Percentiles rank a stretch among this genome's conserved stretches.
Evolutionary conservation across 2,888 invertebrate genomes (phyloP).

Genomic region (Ecliptopera silaceata): DNA sequence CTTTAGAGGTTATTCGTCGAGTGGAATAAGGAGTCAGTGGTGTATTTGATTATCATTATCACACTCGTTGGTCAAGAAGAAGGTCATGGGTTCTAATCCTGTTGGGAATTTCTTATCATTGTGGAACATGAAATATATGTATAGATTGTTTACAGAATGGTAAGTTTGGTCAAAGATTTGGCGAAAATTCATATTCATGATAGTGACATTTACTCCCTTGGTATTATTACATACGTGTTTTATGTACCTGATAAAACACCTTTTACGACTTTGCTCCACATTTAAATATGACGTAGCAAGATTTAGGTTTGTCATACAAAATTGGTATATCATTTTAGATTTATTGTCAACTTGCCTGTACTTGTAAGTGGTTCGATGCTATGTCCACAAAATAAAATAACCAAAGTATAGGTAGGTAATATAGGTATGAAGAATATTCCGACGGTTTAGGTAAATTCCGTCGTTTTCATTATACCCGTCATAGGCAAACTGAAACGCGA

Average conservation of each 20-base stretch:
- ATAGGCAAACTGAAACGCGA: constrained; percentile 62
- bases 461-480: constrained; percentile 67
- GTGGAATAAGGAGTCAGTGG: no score
- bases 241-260: constrained; percentile 35
- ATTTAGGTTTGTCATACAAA: constrained; percentile 35
- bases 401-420: background rate
- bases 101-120: no score
- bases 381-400: no score
- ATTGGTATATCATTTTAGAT: constrained; percentile 23
- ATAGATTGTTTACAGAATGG: no score
- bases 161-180: no score
- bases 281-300: constrained; percentile 50
- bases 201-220: background rate
- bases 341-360: background rate
- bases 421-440: constrained; percentile 43
- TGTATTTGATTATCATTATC: no score
- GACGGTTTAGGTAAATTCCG: constrained; percentile 53
- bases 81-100: no score
- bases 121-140: no score
- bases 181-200: no score
- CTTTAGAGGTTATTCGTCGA: no score
- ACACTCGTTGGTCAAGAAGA: no score
- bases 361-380: no score
- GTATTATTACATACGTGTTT: constrained; percentile 38
- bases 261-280: constrained; percentile 22